These are phyloP conservation scores for Cryptus viduatorius DNA, from an alignment of 2,888 invertebrate species.

Conservation along the genomic window DNA sequence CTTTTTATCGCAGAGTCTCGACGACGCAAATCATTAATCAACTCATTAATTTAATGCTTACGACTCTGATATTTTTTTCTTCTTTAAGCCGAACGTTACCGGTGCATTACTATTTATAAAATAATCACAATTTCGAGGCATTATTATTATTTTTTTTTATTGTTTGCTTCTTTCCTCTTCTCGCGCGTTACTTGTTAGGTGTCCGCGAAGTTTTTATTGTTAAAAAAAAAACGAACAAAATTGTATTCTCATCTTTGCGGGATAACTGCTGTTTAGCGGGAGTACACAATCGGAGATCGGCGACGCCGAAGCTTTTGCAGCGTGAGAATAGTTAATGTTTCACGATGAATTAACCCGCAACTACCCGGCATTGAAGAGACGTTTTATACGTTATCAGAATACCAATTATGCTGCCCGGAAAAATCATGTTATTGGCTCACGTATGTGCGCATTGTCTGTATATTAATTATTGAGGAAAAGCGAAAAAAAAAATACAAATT, in stretches of 20 bases:
- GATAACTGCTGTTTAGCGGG: constrained; percentile 53
- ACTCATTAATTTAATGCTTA: constrained; percentile 26
- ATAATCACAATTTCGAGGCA: constrained; percentile 28
- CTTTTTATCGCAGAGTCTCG: neutral
- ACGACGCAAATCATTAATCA: neutral
- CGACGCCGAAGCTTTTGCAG: constrained; percentile 32
- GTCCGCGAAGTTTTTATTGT: constrained; percentile 25
- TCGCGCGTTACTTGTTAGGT: constrained; percentile 16
- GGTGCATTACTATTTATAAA: constrained; percentile 28
- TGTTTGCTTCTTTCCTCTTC: neutral
- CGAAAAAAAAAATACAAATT: neutral
- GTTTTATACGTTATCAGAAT: neutral
- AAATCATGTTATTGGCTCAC: constrained; percentile 30
- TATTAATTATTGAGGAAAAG: neutral
- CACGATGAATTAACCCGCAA: constrained; percentile 1
- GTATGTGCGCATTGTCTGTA: constrained; percentile 18
- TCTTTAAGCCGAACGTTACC: constrained; percentile 14
- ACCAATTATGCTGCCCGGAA: neutral
- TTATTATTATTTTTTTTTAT: neutral
- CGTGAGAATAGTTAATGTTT: constrained; percentile 24
- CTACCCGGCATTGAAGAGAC: neutral
- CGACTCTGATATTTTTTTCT: constrained; percentile 18
- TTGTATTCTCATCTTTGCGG: constrained; percentile 47
- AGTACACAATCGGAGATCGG: constrained; percentile 37
- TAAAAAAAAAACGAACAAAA: constrained; percentile 20